phyloP scores from a whole-genome alignment of 1,140 invertebrate species.

The Phenacoccus solenopsis region DNA sequence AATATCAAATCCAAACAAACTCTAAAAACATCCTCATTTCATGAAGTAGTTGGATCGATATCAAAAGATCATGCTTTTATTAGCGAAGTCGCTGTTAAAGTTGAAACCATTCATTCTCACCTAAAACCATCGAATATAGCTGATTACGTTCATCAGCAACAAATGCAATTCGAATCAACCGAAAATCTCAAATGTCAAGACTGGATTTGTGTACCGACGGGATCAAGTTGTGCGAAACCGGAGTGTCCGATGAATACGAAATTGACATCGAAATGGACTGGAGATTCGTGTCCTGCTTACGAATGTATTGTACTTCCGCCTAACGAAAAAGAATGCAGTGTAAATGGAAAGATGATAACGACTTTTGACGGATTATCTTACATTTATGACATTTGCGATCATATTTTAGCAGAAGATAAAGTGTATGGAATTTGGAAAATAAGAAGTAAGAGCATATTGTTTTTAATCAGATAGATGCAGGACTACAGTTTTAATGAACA shows the following conservation, averaged over 20 bases:
- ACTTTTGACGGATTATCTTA: slow-evolving; percentile 65
- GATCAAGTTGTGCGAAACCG: slow-evolving; percentile 30
- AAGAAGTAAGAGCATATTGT: slow-evolving; percentile 38
- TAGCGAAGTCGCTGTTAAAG: not conserved
- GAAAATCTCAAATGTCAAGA: not conserved
- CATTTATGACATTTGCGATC: slow-evolving; percentile 66
- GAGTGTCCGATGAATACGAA: slow-evolving; percentile 22
- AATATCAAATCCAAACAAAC: not conserved
- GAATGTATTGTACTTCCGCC: slow-evolving; percentile 41
- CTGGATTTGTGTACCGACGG: not conserved
- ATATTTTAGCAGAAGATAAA: slow-evolving; percentile 56
- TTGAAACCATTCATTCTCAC: not conserved
- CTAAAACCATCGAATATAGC: not conserved
- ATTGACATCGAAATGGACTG: not conserved
- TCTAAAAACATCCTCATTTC: not conserved
- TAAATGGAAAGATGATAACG: slow-evolving; percentile 56
- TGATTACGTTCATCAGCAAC: not conserved
- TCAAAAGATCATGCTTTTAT: not conserved
- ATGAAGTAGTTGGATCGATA: not conserved
- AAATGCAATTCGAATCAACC: not conserved
- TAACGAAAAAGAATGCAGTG: slow-evolving; percentile 50
- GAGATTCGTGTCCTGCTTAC: slow-evolving; percentile 37
- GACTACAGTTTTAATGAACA: not conserved
- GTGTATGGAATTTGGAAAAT: slow-evolving; percentile 48
- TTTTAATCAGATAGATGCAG: not conserved